A percentile compares a stretch with the other conserved stretches of the same genome.
Evolutionary conservation across 2,797 vertebrate genomes (phyloP).

Genomic region (Ctenochaetus hawaiiensis): DNA sequence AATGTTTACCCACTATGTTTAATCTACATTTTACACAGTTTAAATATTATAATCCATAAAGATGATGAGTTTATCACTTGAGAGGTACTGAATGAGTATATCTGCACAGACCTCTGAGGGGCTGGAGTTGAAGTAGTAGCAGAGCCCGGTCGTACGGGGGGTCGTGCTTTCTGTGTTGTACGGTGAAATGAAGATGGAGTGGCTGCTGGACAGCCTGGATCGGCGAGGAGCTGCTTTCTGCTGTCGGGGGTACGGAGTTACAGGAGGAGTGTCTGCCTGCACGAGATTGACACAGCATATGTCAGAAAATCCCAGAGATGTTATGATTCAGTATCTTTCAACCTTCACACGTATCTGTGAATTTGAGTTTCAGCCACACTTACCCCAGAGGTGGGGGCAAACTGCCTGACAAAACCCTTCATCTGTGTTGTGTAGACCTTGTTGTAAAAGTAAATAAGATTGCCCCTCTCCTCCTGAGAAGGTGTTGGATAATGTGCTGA

Average conservation of each 20-base stretch:
- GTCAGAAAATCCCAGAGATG: slow-evolving; percentile 3
- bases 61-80: slow-evolving; percentile 36
- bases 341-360: background rate
- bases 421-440: slow-evolving; percentile 86
- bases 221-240: slow-evolving; percentile 77
- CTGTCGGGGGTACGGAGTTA: slow-evolving; percentile 86
- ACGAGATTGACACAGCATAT: background rate
- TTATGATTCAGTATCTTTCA: background rate
- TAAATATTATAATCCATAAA: background rate
- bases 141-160: slow-evolving; percentile 74
- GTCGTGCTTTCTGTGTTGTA: slow-evolving; percentile 66
- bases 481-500: slow-evolving; percentile 80
- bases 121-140: slow-evolving; percentile 88
- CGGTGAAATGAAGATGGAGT: slow-evolving; percentile 84
- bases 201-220: slow-evolving; percentile 79
- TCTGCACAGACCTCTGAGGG: slow-evolving; percentile 83
- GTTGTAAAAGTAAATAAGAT: slow-evolving; percentile 91
- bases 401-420: slow-evolving; percentile 85
- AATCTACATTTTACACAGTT: background rate
- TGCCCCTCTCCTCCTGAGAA: slow-evolving; percentile 83
- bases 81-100: background rate
- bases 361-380: slow-evolving; percentile 1
- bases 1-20: background rate
- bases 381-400: slow-evolving; percentile 69
- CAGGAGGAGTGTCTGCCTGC: slow-evolving; percentile 86